Evolutionary conservation across 2,888 invertebrate genomes (phyloP).

Genomic region (Rhopalosiphum nymphaeae): DNA sequence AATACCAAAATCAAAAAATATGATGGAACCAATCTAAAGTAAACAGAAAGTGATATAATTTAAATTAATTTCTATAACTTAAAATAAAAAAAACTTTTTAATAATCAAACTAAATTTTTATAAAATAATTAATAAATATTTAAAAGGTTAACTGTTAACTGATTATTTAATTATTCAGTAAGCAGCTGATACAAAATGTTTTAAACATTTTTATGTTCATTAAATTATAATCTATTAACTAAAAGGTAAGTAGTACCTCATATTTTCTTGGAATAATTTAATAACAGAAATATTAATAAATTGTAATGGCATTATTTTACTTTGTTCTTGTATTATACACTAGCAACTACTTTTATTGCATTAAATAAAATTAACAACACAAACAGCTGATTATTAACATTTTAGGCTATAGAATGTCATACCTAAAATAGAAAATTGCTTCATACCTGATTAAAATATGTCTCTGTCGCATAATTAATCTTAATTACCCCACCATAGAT

Average conservation of each 20-base stretch:
- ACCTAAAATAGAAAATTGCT: not conserved
- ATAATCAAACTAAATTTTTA: not conserved
- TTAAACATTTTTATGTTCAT: not conserved
- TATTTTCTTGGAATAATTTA: not conserved
- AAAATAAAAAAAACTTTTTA: not conserved
- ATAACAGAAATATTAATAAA: not conserved
- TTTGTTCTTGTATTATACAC: not conserved
- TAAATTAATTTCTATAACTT: not conserved
- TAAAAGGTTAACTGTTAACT: not conserved
- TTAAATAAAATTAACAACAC: too few relatives aligned
- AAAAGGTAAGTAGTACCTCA: not conserved
- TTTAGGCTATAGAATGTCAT: not conserved
- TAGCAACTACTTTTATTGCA: not conserved
- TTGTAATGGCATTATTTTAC: not conserved
- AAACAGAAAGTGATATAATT: not conserved
- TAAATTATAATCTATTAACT: not conserved
- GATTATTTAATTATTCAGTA: not conserved
- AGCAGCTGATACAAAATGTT: not conserved
- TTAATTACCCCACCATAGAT: not conserved
- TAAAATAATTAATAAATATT: not conserved
- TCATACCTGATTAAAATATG: not conserved
- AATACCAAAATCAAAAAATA: slow-evolving; percentile 31
- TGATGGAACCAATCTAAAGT: not conserved
- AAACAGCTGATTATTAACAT: not conserved
- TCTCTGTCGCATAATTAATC: not conserved